These are phyloP conservation scores for Lutraria lutraria DNA, from an alignment of 2,888 invertebrate species.

Conservation along the genomic window DNA sequence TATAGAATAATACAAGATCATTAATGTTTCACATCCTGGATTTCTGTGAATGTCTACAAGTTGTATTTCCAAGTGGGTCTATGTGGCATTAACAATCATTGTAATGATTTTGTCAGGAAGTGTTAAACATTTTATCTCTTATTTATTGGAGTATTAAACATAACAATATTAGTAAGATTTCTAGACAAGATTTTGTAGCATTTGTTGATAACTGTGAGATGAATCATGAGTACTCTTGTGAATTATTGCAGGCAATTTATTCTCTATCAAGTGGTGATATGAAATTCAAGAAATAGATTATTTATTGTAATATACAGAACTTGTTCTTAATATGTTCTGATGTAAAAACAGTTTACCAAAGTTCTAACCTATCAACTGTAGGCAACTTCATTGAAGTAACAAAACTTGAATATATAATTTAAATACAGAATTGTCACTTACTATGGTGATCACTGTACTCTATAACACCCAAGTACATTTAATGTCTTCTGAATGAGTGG, in stretches of 20 bases:
- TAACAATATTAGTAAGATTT: background rate
- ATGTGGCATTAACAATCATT: background rate
- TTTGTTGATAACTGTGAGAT: background rate
- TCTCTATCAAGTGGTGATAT: background rate
- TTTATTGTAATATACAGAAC: too few species aligned
- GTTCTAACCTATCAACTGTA: too few species aligned
- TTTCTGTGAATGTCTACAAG: background rate
- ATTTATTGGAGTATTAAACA: background rate
- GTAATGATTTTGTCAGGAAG: background rate
- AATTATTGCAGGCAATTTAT: background rate
- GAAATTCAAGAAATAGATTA: too few species aligned
- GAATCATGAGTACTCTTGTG: background rate
- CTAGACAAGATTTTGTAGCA: background rate
- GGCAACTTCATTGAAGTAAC: background rate
- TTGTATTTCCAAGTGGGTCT: background rate
- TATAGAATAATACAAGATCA: background rate
- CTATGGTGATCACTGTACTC: too few species aligned
- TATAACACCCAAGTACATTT: too few species aligned
- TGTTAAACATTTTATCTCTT: background rate
- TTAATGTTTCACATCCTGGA: background rate
- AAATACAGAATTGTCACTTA: too few species aligned
- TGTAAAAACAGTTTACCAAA: too few species aligned
- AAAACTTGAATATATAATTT: background rate
- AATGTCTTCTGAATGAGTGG: too few species aligned
- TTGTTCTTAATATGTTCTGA: too few species aligned